Evolutionary conservation across 2,113 vertebrate species (phyloP), one percentile per base, ranked within the genome.

Genomic region (Chionodraco myersi): DNA sequence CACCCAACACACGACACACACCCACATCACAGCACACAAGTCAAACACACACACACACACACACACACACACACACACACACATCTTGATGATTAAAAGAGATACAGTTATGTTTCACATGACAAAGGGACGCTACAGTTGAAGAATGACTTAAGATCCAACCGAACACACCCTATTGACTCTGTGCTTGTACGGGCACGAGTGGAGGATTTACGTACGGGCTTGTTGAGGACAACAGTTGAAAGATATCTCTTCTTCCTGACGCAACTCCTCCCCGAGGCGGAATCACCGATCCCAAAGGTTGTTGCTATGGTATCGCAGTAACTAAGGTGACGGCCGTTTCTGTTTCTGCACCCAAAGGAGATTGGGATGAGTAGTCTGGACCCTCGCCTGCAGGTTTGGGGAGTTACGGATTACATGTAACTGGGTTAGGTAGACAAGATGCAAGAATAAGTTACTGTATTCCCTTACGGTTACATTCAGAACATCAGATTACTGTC

Each of bases 171-270:
- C 89, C 89, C 66, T 83, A 2, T 64, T 49, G 77, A 64, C 26
- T 30, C 15, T 13, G 1, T 1, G 10, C 94, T 1, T 92, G 94
- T 90, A 51, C 77, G 41, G 89, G 45, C 94, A 84, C 57, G 93
- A 88, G 53, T 4, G 0, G 47, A 54, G 54, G 80, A 1, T 49
- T 65, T 84, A 63, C 30, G 79, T 72, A 60, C 1, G n/a, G 80
- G 45, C 86, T 80, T 86, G 86, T 49, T 61, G 51, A 78, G 77
- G 67, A 65, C 69, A 75, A 77, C 47, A 60, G 63, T 57, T 10
- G 9, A 71, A 82, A 61, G 10, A 14, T 6, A 64, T 86, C 79
- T 72, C 52, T 49, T 41, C 8, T 26, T 61, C 41, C 11, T 69
- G 59, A 77, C 2, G 64, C 36, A 73, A 77, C 52, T 34, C 63